Percentiles rank a stretch among this genome's conserved stretches.
Evolutionary conservation across 2,888 invertebrate species (phyloP).

Genomic region (Ormyrus labotus): DNA sequence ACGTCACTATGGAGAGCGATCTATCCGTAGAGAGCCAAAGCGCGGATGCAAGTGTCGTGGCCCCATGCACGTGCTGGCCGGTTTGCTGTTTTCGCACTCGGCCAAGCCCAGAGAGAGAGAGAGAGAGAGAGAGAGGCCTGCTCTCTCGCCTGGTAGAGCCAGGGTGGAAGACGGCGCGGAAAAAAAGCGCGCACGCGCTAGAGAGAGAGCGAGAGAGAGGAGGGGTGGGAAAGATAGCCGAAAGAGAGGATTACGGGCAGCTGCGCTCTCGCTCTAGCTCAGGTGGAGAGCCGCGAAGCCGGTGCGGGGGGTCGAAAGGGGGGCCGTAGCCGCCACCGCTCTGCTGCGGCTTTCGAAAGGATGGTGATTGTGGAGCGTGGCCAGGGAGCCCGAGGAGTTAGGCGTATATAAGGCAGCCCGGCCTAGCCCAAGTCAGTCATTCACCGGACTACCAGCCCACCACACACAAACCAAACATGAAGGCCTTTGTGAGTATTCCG

Average conservation of each 20-base stretch:
- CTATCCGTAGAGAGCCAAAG: slow-evolving; percentile 23
- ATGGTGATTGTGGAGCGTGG: slow-evolving; percentile 75
- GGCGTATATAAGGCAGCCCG: slow-evolving; percentile 75
- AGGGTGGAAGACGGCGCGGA: background rate
- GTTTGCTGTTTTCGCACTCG: slow-evolving; percentile 29
- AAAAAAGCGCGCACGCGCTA: background rate
- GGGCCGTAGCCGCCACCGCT: slow-evolving; percentile 49
- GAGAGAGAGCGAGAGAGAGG: slow-evolving; percentile 1
- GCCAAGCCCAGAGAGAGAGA: background rate
- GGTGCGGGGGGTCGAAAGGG: slow-evolving; percentile 43
- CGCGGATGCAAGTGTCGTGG: slow-evolving; percentile 24
- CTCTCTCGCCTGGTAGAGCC: background rate
- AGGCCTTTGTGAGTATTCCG: slow-evolving; percentile 74
- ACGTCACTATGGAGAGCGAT: background rate
- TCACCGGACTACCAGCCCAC: slow-evolving; percentile 76
- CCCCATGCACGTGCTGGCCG: slow-evolving; percentile 37
- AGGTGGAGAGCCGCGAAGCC: background rate
- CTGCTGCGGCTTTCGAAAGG: slow-evolving; percentile 73
- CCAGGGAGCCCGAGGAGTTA: slow-evolving; percentile 69
- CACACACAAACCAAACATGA: slow-evolving; percentile 75
- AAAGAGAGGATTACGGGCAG: slow-evolving; percentile 68
- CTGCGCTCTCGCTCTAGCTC: slow-evolving; percentile 55
- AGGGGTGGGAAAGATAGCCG: slow-evolving; percentile 40
- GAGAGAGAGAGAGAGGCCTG: background rate
- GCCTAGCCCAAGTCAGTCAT: slow-evolving; percentile 76